These are phyloP conservation scores for Andrena dorsata DNA, from an alignment of 2,888 invertebrate species.

Conservation along the genomic window DNA sequence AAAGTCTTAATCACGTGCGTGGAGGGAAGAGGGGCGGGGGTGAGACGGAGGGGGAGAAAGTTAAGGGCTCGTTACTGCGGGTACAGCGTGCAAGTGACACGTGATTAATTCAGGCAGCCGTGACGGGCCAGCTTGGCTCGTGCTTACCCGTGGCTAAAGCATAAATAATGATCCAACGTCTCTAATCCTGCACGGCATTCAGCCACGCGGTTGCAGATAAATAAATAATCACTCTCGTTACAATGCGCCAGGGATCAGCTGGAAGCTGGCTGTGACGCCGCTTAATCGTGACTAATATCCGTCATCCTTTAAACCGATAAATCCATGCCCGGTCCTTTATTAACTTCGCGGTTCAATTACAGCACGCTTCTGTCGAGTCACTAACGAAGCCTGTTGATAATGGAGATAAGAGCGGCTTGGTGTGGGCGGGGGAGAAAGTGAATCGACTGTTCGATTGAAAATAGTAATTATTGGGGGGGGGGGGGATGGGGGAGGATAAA, in stretches of 20 bases:
- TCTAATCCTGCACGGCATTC: constrained; percentile 68
- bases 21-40: neutral
- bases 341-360: constrained; percentile 41
- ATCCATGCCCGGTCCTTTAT: constrained; percentile 29
- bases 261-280: constrained; percentile 36
- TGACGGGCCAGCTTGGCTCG: constrained; percentile 30
- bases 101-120: constrained; percentile 63
- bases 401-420: constrained; percentile 15
- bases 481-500: too few relatives aligned
- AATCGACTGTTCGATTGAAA: constrained; percentile 18
- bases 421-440: constrained; percentile 3
- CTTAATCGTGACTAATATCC: constrained; percentile 67
- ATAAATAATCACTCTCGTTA: constrained; percentile 64
- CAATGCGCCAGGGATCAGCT: constrained; percentile 47
- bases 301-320: constrained; percentile 60
- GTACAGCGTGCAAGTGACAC: constrained; percentile 47
- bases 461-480: too few relatives aligned
- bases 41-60: neutral
- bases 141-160: constrained; percentile 46
- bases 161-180: constrained; percentile 69
- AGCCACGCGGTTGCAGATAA: constrained; percentile 42
- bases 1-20: constrained; percentile 42
- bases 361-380: constrained; percentile 21
- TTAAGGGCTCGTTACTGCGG: constrained; percentile 54
- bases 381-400: constrained; percentile 21